phyloP scores from a whole-genome alignment of 2,888 invertebrate genomes.

The Diloba caeruleocephala region DNA sequence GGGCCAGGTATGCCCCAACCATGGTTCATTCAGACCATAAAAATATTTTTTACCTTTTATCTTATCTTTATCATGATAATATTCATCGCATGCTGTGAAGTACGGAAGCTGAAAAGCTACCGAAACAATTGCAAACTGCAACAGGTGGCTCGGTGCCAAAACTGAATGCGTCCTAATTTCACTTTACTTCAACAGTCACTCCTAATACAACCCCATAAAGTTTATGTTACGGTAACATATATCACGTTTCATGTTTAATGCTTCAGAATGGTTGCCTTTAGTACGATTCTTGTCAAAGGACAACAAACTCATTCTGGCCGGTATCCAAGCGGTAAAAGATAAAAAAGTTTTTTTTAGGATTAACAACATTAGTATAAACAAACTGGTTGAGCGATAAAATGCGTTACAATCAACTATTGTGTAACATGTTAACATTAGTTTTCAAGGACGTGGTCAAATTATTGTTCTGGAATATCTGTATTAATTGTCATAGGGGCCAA shows the following conservation, averaged over 20 bases:
- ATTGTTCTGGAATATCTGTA: no score
- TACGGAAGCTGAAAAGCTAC: slow-evolving; percentile 26
- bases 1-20: no score
- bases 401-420: slow-evolving; percentile 12
- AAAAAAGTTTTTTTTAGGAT: slow-evolving; percentile 39
- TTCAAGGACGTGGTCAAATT: not conserved
- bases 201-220: not conserved
- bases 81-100: slow-evolving; percentile 9
- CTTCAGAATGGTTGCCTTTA: not conserved
- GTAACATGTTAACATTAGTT: slow-evolving; percentile 4
- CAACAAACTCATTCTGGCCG: slow-evolving; percentile 61
- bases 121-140: slow-evolving; percentile 40
- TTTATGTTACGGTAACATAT: slow-evolving; percentile 7
- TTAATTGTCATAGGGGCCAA: no score
- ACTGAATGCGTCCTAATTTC: slow-evolving; percentile 40
- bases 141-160: slow-evolving; percentile 55
- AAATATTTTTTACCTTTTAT: no score
- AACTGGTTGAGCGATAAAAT: slow-evolving; percentile 16
- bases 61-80: not conserved
- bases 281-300: slow-evolving; percentile 57
- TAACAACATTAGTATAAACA: slow-evolving; percentile 27
- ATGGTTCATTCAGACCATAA: no score
- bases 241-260: not conserved
- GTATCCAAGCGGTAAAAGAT: slow-evolving; percentile 50
- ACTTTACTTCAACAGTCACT: not conserved